Evolutionary conservation across 37 sponge, comb jelly and placozoan genomes (phyloP).

Genomic region (Chondrosia reniformis): DNA sequence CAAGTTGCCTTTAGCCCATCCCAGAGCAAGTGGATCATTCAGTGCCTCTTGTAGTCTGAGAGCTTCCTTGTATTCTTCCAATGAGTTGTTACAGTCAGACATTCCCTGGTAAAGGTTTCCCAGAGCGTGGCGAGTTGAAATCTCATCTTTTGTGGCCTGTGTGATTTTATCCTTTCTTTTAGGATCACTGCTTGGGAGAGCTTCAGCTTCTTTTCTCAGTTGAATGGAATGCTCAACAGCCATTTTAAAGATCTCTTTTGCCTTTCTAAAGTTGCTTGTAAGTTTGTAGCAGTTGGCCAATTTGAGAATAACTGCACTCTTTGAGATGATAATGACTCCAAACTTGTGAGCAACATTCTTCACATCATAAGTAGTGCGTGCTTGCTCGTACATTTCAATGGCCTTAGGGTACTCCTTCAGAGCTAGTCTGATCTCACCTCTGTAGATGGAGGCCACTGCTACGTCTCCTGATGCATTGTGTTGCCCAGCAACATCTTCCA

Average conservation of each 20-base stretch:
- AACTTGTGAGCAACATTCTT: constrained; percentile 23
- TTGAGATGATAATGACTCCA: constrained; percentile 24
- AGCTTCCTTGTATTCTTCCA: constrained; percentile 41
- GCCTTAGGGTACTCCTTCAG: constrained; percentile 25
- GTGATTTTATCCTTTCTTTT: neutral
- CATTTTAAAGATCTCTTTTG: constrained; percentile 5
- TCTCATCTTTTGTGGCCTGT: constrained; percentile 13
- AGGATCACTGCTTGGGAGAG: neutral
- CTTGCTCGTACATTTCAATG: constrained; percentile 23
- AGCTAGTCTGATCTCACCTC: constrained; percentile 45
- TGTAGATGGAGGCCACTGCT: constrained; percentile 39
- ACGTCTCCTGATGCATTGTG: constrained; percentile 24
- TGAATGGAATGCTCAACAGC: neutral
- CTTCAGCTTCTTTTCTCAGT: neutral
- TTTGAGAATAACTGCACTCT: constrained; percentile 24
- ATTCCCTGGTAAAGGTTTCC: constrained; percentile 65
- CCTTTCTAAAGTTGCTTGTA: neutral
- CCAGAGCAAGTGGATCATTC: constrained; percentile 36
- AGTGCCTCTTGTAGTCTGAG: constrained; percentile 32
- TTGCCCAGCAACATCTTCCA: constrained; percentile 9
- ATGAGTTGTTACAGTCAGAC: constrained; percentile 39
- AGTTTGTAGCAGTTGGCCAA: constrained; percentile 13
- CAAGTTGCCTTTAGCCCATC: constrained; percentile 77
- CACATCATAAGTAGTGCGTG: constrained; percentile 5
- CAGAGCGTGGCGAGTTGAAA: constrained; percentile 39